Base-by-base conservation (phyloP, 2,797 vertebrate genomes). In the Aldrovandia affinis region DNA sequence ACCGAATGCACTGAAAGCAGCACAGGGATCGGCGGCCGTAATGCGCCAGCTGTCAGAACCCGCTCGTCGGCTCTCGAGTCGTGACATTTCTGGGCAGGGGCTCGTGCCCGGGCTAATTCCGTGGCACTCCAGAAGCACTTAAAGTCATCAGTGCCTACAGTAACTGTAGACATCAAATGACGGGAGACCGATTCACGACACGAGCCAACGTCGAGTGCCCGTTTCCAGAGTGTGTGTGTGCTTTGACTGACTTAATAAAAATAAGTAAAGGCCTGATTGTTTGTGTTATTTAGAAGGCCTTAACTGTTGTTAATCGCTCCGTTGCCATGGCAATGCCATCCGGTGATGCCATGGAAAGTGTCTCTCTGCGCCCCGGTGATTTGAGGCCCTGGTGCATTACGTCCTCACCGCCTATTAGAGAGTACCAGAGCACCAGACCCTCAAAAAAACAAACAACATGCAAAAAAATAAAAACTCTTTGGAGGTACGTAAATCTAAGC, bases 1-100 rank as follows among this genome's bases (percentile, higher is more conserved):
- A 61, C 59, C 28, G 77, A 83, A 80, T 54, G 36, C 22, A 0
- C 47, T 52, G 73, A 86, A 52, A 82, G 83, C 85, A 88, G 52
- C 78, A 28, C n/a, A 82, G 78, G 70, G 55, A 75, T 47, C 75
- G 54, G 54, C 47, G 59, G 57, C 85, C 86, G 81, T 50, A 81
- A 79, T 33, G 78, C 63, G 57, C 78, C 83, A 81, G 81, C 84
- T 84, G 81, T 87, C 82, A 78, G 39, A 59, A 33, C 80, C 33
- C 57, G 61, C 47, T 85, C 84, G 57, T 59, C 80, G 84, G 81
- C 84, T 70, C 68, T 36, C 2, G 10, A 22, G 28, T 36, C 39
- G 78, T 86, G 87, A 87, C 80, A 84, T 80, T 82, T 68, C 52
- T 70, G 83, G 85, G 83, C 85, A 81, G 68, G 82, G 80, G 87